Conservation (phyloP, 2,888 invertebrate genomes). For the Lycophotia porphyrea region DNA sequence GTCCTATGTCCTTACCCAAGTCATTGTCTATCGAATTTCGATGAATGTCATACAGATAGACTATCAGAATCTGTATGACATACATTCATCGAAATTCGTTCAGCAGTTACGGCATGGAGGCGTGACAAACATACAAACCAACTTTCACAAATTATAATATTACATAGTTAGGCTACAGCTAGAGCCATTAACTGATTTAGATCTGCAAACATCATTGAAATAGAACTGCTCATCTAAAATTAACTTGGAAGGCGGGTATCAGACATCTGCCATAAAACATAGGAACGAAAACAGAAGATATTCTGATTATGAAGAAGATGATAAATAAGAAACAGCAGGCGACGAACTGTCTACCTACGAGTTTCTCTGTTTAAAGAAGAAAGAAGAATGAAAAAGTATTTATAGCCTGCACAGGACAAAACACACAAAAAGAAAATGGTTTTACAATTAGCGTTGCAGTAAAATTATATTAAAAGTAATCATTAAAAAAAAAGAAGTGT, state of each 20-base stretch:
- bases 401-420: too few species aligned
- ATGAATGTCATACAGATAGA: too few species aligned
- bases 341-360: neutral
- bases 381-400: too few species aligned
- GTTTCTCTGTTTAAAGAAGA: too few species aligned
- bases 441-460: too few species aligned
- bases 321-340: neutral
- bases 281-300: neutral
- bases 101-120: neutral
- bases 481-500: too few species aligned
- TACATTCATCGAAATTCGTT: neutral
- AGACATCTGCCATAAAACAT: neutral
- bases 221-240: conserved; percentile 18
- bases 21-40: neutral
- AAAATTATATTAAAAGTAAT: too few species aligned
- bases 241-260: neutral
- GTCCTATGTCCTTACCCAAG: neutral
- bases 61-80: neutral
- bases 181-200: conserved; percentile 10
- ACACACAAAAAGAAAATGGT: too few species aligned
- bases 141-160: neutral
- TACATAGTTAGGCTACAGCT: neutral
- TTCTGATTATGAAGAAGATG: neutral
- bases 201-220: conserved; percentile 15
- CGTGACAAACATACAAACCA: neutral